phyloP scores from a whole-genome alignment of 1,140 invertebrate species.

The Cotesia vestalis region DNA sequence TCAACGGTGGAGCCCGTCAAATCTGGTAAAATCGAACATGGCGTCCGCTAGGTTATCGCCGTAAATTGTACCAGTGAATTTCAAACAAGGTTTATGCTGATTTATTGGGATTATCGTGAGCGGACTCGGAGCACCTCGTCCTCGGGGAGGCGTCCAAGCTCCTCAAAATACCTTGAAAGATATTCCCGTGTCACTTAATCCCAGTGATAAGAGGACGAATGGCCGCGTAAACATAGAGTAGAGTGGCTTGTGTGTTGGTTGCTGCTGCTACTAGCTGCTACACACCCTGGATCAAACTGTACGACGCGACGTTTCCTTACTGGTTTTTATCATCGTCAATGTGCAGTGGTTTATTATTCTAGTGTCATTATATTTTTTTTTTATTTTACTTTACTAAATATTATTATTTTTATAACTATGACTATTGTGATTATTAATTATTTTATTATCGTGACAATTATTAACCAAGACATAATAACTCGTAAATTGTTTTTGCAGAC shows the following conservation, averaged over 20 bases:
- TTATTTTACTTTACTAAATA: background rate
- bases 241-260: constrained; percentile 34
- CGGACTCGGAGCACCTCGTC: constrained; percentile 38
- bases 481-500: constrained; percentile 20
- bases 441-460: background rate
- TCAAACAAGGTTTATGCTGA: constrained; percentile 30
- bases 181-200: constrained; percentile 19
- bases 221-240: constrained; percentile 55
- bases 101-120: constrained; percentile 35
- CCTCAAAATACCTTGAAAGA: constrained; percentile 37
- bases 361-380: background rate
- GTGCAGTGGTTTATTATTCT: background rate
- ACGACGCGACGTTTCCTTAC: constrained; percentile 38
- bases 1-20: constrained; percentile 38
- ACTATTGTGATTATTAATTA: background rate
- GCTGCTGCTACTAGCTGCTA: constrained; percentile 27
- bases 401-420: background rate
- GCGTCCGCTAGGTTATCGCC: constrained; percentile 46
- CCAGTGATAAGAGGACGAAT: constrained; percentile 39
- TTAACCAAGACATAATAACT: background rate
- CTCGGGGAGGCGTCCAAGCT: constrained; percentile 44
- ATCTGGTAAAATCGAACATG: constrained; percentile 45
- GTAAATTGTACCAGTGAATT: constrained; percentile 33
- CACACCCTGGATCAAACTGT: constrained; percentile 47
- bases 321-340: constrained; percentile 35